Percentiles rank a stretch among this genome's conserved stretches.
Evolutionary conservation across 2,888 invertebrate genomes (phyloP).

Genomic region (Carabus problematicus): DNA sequence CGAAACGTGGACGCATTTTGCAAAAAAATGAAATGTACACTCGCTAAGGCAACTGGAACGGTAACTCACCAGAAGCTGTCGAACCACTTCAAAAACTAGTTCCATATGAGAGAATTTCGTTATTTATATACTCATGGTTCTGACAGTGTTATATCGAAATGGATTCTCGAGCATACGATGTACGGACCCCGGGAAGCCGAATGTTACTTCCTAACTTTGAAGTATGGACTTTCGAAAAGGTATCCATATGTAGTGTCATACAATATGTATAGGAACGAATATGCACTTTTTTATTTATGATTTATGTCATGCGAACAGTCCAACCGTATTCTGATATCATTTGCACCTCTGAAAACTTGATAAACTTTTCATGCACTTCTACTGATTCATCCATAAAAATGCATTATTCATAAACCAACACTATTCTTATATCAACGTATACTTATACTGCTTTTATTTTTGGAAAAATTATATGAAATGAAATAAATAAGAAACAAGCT

Average conservation of each 20-base stretch:
- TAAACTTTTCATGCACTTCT: constrained; percentile 32
- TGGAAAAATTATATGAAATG: background rate
- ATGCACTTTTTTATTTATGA: constrained; percentile 39
- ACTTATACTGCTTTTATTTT: background rate
- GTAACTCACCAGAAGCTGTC: constrained; percentile 21
- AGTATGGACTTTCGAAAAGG: constrained; percentile 38
- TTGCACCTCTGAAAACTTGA: constrained; percentile 33
- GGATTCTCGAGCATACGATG: constrained; percentile 32
- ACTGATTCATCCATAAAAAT: constrained; percentile 35
- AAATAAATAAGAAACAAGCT: too few relatives aligned
- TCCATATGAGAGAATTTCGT: constrained; percentile 37
- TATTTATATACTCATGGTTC: constrained; percentile 36
- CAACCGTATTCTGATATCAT: constrained; percentile 22
- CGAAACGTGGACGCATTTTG: background rate
- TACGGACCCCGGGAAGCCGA: background rate
- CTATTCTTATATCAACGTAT: background rate
- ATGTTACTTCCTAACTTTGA: constrained; percentile 38
- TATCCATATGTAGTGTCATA: constrained; percentile 39
- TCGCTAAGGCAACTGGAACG: background rate
- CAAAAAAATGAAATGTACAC: background rate
- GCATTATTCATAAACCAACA: constrained; percentile 18
- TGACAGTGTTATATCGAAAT: constrained; percentile 39
- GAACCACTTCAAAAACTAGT: constrained; percentile 35
- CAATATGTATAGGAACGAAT: constrained; percentile 38
- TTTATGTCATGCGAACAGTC: constrained; percentile 15